Percentiles rank a stretch among this genome's conserved stretches.
Evolutionary conservation across 2,797 vertebrate species (phyloP).

Genomic region (Rhodeus uyekii): DNA sequence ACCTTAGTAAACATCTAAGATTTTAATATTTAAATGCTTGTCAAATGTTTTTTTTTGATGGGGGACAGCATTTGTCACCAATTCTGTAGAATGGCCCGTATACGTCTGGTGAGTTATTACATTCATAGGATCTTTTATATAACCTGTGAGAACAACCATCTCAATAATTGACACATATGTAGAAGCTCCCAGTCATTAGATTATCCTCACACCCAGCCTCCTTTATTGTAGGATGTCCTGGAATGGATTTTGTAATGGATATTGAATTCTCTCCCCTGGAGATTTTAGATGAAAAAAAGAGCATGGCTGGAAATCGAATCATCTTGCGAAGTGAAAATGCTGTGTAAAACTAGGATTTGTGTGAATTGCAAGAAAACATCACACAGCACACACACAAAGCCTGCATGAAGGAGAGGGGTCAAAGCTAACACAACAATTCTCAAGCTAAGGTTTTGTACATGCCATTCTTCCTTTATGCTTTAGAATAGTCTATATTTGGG

Average conservation of each 20-base stretch:
- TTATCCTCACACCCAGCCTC: conserved; percentile 39
- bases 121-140: conserved; percentile 42
- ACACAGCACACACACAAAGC: conserved; percentile 3
- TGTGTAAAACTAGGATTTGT: conserved; percentile 46
- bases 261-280: conserved; percentile 70
- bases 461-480: neutral
- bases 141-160: conserved; percentile 55
- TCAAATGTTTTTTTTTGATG: no score
- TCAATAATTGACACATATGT: conserved; percentile 49
- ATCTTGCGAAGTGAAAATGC: conserved; percentile 59
- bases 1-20: no score
- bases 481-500: neutral
- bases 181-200: conserved; percentile 43
- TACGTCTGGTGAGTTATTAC: conserved; percentile 33
- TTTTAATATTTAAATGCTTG: no score
- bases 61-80: no score
- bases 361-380: conserved; percentile 27
- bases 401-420: conserved; percentile 17
- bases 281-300: conserved; percentile 68
- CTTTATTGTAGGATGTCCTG: conserved; percentile 68
- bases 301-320: conserved; percentile 66
- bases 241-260: conserved; percentile 67
- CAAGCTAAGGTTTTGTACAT: neutral
- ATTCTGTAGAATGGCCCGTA: no score
- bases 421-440: conserved; percentile 22